Evolutionary conservation across 2,797 vertebrate genomes (phyloP).

Genomic region (Benthosema pterotum): DNA sequence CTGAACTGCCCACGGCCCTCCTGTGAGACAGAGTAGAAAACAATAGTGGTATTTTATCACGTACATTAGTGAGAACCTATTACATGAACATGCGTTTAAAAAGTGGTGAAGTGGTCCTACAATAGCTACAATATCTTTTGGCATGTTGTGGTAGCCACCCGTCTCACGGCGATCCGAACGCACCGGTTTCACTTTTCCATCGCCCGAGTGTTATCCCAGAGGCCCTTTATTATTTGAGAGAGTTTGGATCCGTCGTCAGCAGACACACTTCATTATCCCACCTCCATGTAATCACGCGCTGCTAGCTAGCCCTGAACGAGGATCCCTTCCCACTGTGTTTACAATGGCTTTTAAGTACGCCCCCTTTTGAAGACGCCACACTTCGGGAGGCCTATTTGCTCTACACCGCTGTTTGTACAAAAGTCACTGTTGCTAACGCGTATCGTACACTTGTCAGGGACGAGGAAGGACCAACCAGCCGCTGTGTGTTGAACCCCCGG

Average conservation of each 20-base stretch:
- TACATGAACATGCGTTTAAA: too few species aligned
- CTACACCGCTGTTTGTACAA: constrained; percentile 40
- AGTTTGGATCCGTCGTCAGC: constrained; percentile 23
- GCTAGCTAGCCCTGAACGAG: constrained; percentile 15
- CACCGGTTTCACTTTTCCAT: not conserved
- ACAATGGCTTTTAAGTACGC: constrained; percentile 36
- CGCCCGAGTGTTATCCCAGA: constrained; percentile 9
- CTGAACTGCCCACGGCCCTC: too few species aligned
- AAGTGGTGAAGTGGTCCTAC: too few species aligned
- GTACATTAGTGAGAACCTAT: too few species aligned
- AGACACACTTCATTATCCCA: constrained; percentile 21
- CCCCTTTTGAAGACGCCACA: constrained; percentile 47
- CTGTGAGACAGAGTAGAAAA: too few species aligned
- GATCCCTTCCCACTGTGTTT: constrained; percentile 50
- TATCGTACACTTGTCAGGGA: constrained; percentile 45
- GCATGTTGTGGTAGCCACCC: too few species aligned
- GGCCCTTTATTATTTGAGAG: not conserved
- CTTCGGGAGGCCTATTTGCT: constrained; percentile 32
- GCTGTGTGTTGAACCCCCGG: constrained; percentile 61
- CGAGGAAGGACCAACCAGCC: constrained; percentile 63
- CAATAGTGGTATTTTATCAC: too few species aligned
- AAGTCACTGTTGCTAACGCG: constrained; percentile 28
- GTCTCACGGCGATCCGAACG: too few species aligned
- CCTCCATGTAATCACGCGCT: constrained; percentile 35
- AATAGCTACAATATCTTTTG: too few species aligned